Evolutionary conservation across 2,888 invertebrate species (phyloP), one percentile per base, ranked within the genome.

Genomic region (Plebejus argus): DNA sequence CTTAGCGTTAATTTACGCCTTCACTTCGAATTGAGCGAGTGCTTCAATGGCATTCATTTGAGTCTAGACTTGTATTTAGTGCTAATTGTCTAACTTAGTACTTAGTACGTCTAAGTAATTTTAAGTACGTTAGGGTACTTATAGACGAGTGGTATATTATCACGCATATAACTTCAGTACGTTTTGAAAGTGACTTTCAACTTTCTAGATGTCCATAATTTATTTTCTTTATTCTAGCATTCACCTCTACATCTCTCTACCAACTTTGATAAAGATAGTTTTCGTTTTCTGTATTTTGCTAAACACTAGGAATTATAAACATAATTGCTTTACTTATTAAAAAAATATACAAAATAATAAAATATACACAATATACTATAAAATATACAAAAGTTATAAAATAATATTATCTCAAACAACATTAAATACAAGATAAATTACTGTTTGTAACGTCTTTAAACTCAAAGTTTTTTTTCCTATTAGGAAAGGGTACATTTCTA

Each of bases 41-140:
- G 7, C 3, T 66, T 66, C 28, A 66, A 66, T 72, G 53, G 45
- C 53, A 28, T 33, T 71, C n/a, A 74, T 74, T 18, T 18, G 49
- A 66, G 66, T 66, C 74, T 74, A 74, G 74, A 74, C 49, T 53
- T 74, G 49, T 74, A 74, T 74, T 74, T 74, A 74, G 74, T 28
- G 49, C 74, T 74, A 53, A 74, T 74, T 74, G 74, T 74, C 74
- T 28, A 53, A 53, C 28, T 53, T 74, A 45, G 58, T 20, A 28
- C 61, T 61, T 61, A 56, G 39, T 20, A 20, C 58, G 58, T 76
- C 39, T 58, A 76, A 58, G 39, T 76, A 76, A 58, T 76, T 8
- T 58, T 20, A 20, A 58, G n/a, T 58, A 20, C 20, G 58, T 18
- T 58, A 20, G 20, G 20, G 58, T 20, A n/a, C 20, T 58, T 58